A percentile compares a stretch with the other conserved stretches of the same genome.
Conservation (phyloP, 2,888 invertebrate genomes). For the Brachypalpus laphriformis region DNA sequence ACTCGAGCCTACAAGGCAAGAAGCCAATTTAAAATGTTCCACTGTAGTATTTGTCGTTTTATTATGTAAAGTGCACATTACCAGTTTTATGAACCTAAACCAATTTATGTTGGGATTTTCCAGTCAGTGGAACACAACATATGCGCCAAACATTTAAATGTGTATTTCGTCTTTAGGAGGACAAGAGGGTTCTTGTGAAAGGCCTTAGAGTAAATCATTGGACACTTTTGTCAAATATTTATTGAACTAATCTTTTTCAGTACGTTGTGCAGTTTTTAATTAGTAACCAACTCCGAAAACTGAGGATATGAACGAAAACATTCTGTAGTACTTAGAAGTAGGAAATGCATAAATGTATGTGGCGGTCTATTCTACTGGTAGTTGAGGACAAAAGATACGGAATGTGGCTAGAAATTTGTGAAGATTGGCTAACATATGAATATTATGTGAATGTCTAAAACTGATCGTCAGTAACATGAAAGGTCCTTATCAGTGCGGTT, state of each 20-base stretch:
- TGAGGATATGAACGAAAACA: too few species aligned
- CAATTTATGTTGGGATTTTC: constrained; percentile 64
- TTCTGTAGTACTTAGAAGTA: too few species aligned
- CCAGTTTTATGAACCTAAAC: constrained; percentile 43
- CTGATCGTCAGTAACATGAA: too few species aligned
- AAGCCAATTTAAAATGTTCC: constrained; percentile 58
- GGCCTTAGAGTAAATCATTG: background rate
- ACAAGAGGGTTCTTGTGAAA: background rate
- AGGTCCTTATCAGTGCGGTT: too few species aligned
- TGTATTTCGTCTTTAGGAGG: background rate
- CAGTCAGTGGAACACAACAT: constrained; percentile 24
- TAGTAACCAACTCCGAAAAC: too few species aligned
- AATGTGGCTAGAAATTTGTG: too few species aligned
- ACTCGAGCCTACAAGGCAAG: constrained; percentile 15
- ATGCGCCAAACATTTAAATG: constrained; percentile 48
- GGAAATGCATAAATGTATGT: too few species aligned
- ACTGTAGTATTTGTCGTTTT: constrained; percentile 20
- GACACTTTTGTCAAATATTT: background rate
- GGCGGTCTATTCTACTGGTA: too few species aligned
- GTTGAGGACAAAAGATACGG: too few species aligned
- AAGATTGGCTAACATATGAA: too few species aligned
- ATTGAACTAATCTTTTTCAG: background rate
- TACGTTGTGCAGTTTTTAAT: too few species aligned
- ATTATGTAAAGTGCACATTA: constrained; percentile 64
- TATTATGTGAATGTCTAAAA: too few species aligned